Conservation (phyloP, 1,140 invertebrate genomes). For the Atta cephalotes region DNA sequence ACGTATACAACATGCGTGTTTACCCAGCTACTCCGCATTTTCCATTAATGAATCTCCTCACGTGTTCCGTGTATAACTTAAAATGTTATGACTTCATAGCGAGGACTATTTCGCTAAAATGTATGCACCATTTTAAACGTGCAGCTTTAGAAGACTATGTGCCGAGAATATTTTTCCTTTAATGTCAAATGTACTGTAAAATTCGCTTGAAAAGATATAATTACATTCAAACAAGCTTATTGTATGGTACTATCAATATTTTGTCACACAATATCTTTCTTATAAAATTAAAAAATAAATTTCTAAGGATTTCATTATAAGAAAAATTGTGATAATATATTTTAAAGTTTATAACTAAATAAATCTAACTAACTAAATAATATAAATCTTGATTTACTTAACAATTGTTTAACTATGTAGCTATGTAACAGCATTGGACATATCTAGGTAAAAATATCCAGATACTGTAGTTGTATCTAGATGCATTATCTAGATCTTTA, state of each 20-base stretch:
- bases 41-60: conserved; percentile 59
- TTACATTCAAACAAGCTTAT: not conserved
- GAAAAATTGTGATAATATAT: not conserved
- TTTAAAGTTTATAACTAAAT: not conserved
- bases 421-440: no score
- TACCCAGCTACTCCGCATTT: conserved; percentile 41
- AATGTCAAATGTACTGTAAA: not conserved
- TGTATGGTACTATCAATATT: not conserved
- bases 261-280: not conserved
- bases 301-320: not conserved
- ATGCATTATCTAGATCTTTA: no score
- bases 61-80: conserved; percentile 49
- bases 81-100: conserved; percentile 61
- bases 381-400: not conserved
- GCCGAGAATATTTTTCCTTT: not conserved
- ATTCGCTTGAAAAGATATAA: not conserved
- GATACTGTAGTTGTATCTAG: no score
- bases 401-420: not conserved
- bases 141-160: not conserved
- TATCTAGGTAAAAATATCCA: no score
- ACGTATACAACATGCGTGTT: conserved; percentile 24
- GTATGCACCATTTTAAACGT: conserved; percentile 41
- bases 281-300: not conserved
- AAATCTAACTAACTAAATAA: conserved; percentile 17
- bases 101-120: conserved; percentile 39